A percentile compares a stretch with the other conserved stretches of the same genome.
These are phyloP conservation scores for Channallabes apus DNA, from an alignment of 2,797 vertebrate species.

Conservation along the genomic window DNA sequence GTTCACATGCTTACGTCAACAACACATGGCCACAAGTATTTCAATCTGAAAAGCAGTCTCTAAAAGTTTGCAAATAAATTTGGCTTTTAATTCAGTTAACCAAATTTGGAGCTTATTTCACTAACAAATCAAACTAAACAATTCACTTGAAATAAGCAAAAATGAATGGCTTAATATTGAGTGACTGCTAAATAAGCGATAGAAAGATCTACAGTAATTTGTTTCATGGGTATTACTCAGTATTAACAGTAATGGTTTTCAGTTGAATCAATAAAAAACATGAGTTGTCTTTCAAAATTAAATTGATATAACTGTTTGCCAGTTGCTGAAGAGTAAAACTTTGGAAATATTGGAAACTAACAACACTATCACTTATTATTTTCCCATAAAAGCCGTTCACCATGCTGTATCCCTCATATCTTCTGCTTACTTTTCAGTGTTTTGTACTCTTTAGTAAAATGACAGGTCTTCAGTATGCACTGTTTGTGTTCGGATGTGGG, in stretches of 20 bases:
- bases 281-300: background rate
- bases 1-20: background rate
- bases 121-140: background rate
- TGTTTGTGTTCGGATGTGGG: conserved; percentile 6
- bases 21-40: background rate
- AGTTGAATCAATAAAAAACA: background rate
- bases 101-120: background rate
- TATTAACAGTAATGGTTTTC: background rate
- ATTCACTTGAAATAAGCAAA: background rate
- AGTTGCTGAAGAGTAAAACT: background rate
- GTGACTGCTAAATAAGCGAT: background rate
- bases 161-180: background rate
- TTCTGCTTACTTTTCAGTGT: background rate
- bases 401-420: background rate
- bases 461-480: background rate
- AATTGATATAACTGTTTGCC: background rate
- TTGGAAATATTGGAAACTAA: background rate
- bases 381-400: background rate
- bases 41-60: background rate
- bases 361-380: background rate
- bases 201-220: background rate
- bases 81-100: background rate
- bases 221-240: background rate
- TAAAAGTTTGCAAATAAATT: conserved; percentile 5
- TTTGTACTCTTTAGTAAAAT: background rate